phyloP scores from a whole-genome alignment of 2,888 invertebrate genomes.

The Scrobipalpa atriplicella region DNA sequence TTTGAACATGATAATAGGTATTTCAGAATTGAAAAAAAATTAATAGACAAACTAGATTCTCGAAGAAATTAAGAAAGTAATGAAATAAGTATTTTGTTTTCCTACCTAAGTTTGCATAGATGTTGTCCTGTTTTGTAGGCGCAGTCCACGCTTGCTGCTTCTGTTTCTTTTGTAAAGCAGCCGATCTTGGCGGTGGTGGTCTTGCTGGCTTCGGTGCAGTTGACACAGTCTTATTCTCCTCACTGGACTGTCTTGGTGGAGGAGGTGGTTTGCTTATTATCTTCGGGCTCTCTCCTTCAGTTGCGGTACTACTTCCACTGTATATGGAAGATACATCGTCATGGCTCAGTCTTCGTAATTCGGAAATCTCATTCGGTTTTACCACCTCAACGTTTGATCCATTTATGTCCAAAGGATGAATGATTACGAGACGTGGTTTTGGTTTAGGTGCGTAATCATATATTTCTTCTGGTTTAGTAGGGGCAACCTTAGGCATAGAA shows the following conservation, averaged over 20 bases:
- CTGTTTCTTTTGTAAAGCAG: constrained; percentile 84
- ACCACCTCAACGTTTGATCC: constrained; percentile 91
- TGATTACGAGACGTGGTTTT: constrained; percentile 91
- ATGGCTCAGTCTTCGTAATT: constrained; percentile 68
- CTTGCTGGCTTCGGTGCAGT: constrained; percentile 85
- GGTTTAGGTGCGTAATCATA: constrained; percentile 83
- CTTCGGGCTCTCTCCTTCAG: constrained; percentile 69
- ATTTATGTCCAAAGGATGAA: constrained; percentile 93
- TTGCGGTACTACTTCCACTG: constrained; percentile 68
- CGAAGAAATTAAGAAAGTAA: too few species aligned
- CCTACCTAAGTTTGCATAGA: constrained; percentile 92
- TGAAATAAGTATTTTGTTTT: background rate
- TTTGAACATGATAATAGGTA: too few species aligned
- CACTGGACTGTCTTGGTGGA: constrained; percentile 85
- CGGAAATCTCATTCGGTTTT: constrained; percentile 77
- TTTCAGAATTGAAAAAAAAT: too few species aligned
- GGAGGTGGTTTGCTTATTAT: constrained; percentile 87
- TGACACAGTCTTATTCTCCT: constrained; percentile 75
- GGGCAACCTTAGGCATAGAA: constrained; percentile 71
- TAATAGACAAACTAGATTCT: too few species aligned
- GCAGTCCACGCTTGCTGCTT: constrained; percentile 75
- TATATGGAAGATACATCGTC: constrained; percentile 82
- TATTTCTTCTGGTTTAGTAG: constrained; percentile 78
- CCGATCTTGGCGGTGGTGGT: constrained; percentile 89
- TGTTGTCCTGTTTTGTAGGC: constrained; percentile 76